Conservation (phyloP, 2,113 vertebrate species). For the Narcine bancroftii region DNA sequence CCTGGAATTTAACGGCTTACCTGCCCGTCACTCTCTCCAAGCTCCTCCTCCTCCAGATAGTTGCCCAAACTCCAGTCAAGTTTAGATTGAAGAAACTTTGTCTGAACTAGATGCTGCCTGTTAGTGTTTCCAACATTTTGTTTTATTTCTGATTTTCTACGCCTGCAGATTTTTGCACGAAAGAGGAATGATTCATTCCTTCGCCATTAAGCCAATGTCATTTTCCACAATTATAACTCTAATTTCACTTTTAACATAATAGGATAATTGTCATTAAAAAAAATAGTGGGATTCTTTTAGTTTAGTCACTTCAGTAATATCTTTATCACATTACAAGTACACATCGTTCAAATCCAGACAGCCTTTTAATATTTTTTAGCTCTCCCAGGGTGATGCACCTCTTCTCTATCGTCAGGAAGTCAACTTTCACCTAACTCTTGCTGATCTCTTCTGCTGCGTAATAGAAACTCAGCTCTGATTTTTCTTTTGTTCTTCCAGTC, state of each 20-base stretch:
- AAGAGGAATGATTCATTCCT: no score
- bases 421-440: background rate
- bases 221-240: background rate
- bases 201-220: background rate
- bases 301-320: background rate
- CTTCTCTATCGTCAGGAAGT: background rate
- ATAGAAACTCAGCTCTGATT: background rate
- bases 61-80: no score
- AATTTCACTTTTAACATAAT: background rate
- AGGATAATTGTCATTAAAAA: background rate
- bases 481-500: background rate
- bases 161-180: no score
- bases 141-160: background rate
- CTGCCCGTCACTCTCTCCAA: no score
- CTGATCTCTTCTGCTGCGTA: background rate
- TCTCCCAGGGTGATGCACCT: background rate
- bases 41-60: no score
- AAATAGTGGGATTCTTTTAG: background rate
- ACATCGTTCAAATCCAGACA: background rate
- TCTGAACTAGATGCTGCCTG: no score
- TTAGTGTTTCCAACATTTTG: no score
- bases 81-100: no score
- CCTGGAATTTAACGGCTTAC: no score
- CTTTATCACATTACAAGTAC: background rate
- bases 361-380: background rate